Evolutionary conservation across 2,113 vertebrate genomes (phyloP), one percentile per base, ranked within the genome.

Genomic region (Haplotaxodon microlepis): DNA sequence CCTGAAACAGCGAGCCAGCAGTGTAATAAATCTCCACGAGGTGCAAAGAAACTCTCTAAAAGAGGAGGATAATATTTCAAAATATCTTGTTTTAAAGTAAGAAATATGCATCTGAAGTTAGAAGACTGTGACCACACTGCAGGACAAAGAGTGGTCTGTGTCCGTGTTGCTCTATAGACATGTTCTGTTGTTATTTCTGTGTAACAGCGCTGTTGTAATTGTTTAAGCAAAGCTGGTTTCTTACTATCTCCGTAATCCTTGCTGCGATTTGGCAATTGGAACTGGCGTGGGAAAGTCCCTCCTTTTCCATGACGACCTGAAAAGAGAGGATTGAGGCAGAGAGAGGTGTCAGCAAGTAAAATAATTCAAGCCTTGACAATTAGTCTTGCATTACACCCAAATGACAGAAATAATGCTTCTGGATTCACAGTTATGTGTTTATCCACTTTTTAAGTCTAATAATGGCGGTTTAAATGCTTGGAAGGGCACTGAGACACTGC

Each of bases 241-340:
- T 97, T 95, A 98, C 98, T 97, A 0, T 98, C 97, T 3, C 96
- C 97, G 82, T 98, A 98, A 94, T 98, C 98, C 93, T 98, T 98
- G 91, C 96, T 97, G 53, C 96, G 97, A 56, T 97, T 97, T 86
- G 97, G 97, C 90, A 98, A 93, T 81, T 98, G 98, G 90, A 97
- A 98, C 92, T 98, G 98, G 31, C 97, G 95, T 0, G 98, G 98
- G 87, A 98, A 98, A 51, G 98, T 98, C 54, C 98, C 98, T 9
- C 98, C 98, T 95, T 98, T 98, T 81, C 97, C 96, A 51, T 97
- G 97, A 76, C 97, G 96, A 69, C 96, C 96, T 97, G 90, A 84
- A 92, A 93, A 89, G 84, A 86, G 90, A 93, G 88, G 86, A 94
- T 57, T 10, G 71, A 90, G 27, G 81, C 38, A 89, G 17, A 57